phyloP scores from a whole-genome alignment of 2,888 invertebrate genomes.

The Alloplasta piceator region DNA sequence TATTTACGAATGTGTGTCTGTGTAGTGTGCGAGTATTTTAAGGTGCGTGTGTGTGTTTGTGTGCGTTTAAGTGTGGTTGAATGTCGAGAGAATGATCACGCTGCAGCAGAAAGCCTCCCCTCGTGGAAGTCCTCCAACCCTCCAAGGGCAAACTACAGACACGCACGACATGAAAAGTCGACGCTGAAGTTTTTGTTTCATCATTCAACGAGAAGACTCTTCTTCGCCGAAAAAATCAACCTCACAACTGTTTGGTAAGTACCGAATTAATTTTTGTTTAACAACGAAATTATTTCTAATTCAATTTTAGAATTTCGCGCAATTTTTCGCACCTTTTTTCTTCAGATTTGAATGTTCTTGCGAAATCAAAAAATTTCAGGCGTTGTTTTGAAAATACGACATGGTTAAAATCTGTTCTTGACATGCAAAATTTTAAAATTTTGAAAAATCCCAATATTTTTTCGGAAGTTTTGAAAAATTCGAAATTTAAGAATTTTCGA shows the following conservation, averaged over 20 bases:
- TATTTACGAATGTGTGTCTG: conserved; percentile 7
- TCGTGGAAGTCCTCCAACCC: conserved; percentile 48
- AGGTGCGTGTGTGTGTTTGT: conserved; percentile 12
- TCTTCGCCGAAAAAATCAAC: neutral
- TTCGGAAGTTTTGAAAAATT: neutral
- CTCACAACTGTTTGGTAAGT: conserved; percentile 28
- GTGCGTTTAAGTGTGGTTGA: conserved; percentile 40
- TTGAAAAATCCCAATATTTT: no score
- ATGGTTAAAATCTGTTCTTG: neutral
- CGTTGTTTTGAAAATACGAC: conserved; percentile 2
- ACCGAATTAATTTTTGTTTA: no score
- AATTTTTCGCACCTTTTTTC: no score
- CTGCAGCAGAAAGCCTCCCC: conserved; percentile 19
- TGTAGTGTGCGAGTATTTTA: neutral
- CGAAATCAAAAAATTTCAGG: conserved; percentile 22
- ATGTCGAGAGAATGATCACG: conserved; percentile 37
- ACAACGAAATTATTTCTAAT: no score
- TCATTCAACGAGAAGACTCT: conserved; percentile 1
- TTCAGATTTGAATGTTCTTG: no score
- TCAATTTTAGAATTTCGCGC: no score
- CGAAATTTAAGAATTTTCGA: no score
- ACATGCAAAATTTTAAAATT: neutral
- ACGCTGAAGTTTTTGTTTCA: neutral
- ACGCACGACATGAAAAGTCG: conserved; percentile 19
- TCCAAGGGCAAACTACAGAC: conserved; percentile 23